phyloP scores from a whole-genome alignment of 1,140 invertebrate genomes.

The Amphibalanus amphitrite region DNA sequence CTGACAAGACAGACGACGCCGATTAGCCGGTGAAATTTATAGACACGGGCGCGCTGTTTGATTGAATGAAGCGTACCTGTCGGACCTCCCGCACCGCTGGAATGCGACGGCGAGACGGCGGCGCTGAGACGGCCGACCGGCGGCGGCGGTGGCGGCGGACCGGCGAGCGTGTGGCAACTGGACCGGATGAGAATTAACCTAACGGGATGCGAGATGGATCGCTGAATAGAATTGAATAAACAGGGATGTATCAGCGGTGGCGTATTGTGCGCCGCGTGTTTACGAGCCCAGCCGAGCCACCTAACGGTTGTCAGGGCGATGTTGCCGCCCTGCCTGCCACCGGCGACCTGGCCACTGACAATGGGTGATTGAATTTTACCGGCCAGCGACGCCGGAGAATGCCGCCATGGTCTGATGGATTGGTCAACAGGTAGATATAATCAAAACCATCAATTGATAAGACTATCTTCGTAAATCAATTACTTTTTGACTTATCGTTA shows the following conservation, averaged over 20 bases:
- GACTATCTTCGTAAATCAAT: too few species aligned
- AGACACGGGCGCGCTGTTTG: neutral
- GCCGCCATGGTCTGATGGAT: too few species aligned
- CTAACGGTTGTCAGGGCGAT: neutral
- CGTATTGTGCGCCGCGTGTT: neutral
- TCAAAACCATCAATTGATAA: too few species aligned
- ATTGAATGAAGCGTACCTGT: neutral
- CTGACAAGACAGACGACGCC: neutral
- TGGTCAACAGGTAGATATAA: too few species aligned
- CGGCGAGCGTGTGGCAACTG: neutral
- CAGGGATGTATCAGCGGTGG: neutral
- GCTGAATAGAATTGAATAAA: neutral
- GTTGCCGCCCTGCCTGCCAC: too few species aligned
- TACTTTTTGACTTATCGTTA: too few species aligned
- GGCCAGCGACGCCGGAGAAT: too few species aligned
- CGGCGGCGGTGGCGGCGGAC: too few species aligned
- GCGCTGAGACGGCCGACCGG: too few species aligned
- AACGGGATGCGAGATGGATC: neutral
- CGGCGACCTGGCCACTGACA: too few species aligned
- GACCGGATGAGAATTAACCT: neutral
- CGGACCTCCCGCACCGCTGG: neutral
- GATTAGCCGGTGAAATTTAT: neutral
- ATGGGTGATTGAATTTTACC: too few species aligned
- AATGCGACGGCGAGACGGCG: neutral
- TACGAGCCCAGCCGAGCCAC: neutral